These are phyloP conservation scores for Phalera bucephala DNA, from an alignment of 2,888 invertebrate species.

Conservation along the genomic window DNA sequence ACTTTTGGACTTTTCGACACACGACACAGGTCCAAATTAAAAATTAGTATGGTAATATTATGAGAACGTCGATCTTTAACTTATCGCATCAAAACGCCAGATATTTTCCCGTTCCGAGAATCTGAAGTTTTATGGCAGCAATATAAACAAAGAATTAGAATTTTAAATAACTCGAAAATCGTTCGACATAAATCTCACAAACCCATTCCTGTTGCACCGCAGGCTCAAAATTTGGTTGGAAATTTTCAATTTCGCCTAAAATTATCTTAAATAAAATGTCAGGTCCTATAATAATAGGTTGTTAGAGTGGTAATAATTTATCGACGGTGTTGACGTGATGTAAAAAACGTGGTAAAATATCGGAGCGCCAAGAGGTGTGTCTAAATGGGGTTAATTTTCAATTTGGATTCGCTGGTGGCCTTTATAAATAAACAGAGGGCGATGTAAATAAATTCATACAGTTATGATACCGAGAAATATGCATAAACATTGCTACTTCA, in stretches of 20 bases:
- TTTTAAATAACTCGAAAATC: slow-evolving; percentile 52
- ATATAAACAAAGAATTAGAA: slow-evolving; percentile 47
- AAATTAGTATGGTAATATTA: slow-evolving; percentile 51
- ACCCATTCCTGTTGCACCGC: slow-evolving; percentile 65
- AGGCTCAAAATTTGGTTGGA: slow-evolving; percentile 60
- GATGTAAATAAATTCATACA: slow-evolving; percentile 63
- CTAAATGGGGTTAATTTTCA: slow-evolving; percentile 79
- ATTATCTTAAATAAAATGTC: slow-evolving; percentile 74
- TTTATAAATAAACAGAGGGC: slow-evolving; percentile 60
- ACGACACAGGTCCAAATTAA: slow-evolving; percentile 50
- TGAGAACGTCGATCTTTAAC: slow-evolving; percentile 24
- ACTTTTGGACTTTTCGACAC: slow-evolving; percentile 52
- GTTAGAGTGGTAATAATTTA: slow-evolving; percentile 74
- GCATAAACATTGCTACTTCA: slow-evolving; percentile 65
- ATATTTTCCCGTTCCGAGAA: slow-evolving; percentile 30
- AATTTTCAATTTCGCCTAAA: slow-evolving; percentile 72
- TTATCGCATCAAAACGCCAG: slow-evolving; percentile 27
- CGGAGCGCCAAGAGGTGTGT: slow-evolving; percentile 69
- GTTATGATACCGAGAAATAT: slow-evolving; percentile 52
- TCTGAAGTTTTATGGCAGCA: slow-evolving; percentile 32
- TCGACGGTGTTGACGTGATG: slow-evolving; percentile 74
- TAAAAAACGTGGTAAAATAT: slow-evolving; percentile 52
- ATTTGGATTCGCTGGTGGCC: slow-evolving; percentile 75
- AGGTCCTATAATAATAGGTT: slow-evolving; percentile 75
- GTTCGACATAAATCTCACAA: slow-evolving; percentile 66